Percentiles rank a stretch among this genome's conserved stretches.
Evolutionary conservation across 2,113 vertebrate species (phyloP).

Genomic region (Orcinus orca): DNA sequence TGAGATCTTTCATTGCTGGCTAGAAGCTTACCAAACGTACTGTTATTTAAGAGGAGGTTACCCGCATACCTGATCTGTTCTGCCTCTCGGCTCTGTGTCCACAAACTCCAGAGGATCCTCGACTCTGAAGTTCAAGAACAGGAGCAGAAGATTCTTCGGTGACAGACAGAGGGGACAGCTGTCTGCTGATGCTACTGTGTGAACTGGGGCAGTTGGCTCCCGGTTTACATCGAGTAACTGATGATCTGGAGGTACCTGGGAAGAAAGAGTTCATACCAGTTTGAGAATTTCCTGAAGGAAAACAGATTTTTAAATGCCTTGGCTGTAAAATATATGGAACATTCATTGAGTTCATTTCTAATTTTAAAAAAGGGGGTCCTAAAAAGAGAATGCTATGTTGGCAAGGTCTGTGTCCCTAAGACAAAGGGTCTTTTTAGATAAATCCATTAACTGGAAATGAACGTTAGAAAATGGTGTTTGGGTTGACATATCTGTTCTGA

Average conservation of each 20-base stretch:
- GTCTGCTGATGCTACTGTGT: slow-evolving; percentile 84
- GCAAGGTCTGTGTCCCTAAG: neutral
- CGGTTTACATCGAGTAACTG: slow-evolving; percentile 86
- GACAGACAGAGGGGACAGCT: slow-evolving; percentile 85
- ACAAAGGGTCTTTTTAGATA: neutral
- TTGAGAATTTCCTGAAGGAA: slow-evolving; percentile 71
- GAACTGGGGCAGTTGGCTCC: slow-evolving; percentile 86
- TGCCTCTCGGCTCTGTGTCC: slow-evolving; percentile 85
- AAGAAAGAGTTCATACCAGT: slow-evolving; percentile 81
- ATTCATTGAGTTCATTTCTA: neutral
- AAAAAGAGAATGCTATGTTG: neutral
- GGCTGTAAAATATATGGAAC: slow-evolving; percentile 40
- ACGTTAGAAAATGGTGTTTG: neutral
- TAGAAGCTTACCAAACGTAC: neutral
- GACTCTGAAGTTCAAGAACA: slow-evolving; percentile 88
- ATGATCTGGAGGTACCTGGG: slow-evolving; percentile 86
- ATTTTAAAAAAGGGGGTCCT: neutral
- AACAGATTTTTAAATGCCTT: slow-evolving; percentile 61
- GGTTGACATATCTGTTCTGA: neutral
- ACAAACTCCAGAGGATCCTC: slow-evolving; percentile 84
- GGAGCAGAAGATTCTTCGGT: slow-evolving; percentile 87
- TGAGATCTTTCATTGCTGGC: neutral
- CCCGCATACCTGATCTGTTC: slow-evolving; percentile 84
- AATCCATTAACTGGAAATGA: neutral
- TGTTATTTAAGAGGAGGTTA: neutral